Evolutionary conservation across 2,113 vertebrate genomes (phyloP), one percentile per base, ranked within the genome.

Genomic region (Macquaria ambigua): DNA sequence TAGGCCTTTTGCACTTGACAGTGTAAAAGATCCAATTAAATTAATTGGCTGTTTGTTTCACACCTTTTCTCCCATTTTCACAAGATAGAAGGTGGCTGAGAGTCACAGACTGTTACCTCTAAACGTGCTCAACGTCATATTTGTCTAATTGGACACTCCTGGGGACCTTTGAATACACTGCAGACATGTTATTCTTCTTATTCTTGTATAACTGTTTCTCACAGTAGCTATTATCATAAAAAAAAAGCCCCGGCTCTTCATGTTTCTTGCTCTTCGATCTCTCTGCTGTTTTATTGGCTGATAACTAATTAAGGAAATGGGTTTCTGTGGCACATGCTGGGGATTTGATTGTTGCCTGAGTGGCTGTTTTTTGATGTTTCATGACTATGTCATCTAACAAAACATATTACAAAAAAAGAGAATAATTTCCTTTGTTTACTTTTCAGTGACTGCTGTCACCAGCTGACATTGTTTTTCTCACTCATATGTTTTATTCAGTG

Each of bases 61-160:
- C 87, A 86, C 87, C 84, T 87, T 88, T 64, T n/a, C 41, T 55
- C 79, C 23, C 34, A 18, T 90, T 79, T 87, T 67, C 74, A 63
- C 58, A 6, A 59, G 73, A 83, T 28, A n/a, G 46, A 39, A 75
- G 81, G 86, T 64, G 85, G n/a, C 79, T 50, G 59, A 2, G 79
- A 81, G 83, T 90, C 80, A 72, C 77, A 41, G 12, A 50, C 37
- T 66, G 77, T 75, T 87, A 61, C 79, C 85, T 86, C 84, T 79
- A 72, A 87, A 88, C 37, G n/a, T 86, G 86, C 82, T 80, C 75
- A 73, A 85, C 77, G 79, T 73, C 68, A 53, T 50, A 59, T 85
- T 79, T 77, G 83, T 90, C 80, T 94, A 91, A 93, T 92, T 91
- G 90, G 91, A 89, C 82, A 55, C 85, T 83, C 72, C 72, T 64